phyloP scores from a whole-genome alignment of 2,113 vertebrate species.

The Solea solea region DNA sequence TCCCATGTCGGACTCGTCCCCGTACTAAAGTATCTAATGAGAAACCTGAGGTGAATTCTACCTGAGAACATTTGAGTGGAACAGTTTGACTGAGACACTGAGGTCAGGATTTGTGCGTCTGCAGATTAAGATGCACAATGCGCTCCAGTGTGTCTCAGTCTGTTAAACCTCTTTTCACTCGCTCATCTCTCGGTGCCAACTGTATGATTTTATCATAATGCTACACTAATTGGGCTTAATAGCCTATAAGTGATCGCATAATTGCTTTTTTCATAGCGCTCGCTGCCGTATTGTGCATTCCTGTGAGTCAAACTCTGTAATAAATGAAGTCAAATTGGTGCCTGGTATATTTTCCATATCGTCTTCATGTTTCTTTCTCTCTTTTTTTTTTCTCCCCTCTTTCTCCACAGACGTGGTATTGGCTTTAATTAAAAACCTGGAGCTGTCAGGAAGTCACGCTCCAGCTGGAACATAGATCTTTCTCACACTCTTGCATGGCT shows the following conservation, averaged over 20 bases:
- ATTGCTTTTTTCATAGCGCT: slow-evolving; percentile 61
- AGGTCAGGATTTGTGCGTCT: no score
- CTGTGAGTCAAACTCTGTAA: slow-evolving; percentile 67
- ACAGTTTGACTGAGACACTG: no score
- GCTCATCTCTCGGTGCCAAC: slow-evolving; percentile 42
- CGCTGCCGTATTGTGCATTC: slow-evolving; percentile 57
- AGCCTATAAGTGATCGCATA: slow-evolving; percentile 72
- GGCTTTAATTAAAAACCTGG: slow-evolving; percentile 78
- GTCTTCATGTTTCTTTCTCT: slow-evolving; percentile 17
- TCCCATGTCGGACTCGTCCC: no score
- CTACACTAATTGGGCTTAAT: slow-evolving; percentile 62
- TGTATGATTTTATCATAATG: slow-evolving; percentile 69
- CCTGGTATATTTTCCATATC: slow-evolving; percentile 57
- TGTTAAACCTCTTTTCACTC: slow-evolving; percentile 14
- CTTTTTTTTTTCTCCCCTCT: neutral
- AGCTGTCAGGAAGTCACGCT: slow-evolving; percentile 77
- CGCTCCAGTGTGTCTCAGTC: slow-evolving; percentile 29
- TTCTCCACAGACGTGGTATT: slow-evolving; percentile 17
- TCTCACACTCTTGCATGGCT: slow-evolving; percentile 71
- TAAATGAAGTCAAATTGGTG: slow-evolving; percentile 52
- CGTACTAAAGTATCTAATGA: no score
- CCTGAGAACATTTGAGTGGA: no score
- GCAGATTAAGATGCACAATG: slow-evolving; percentile 29
- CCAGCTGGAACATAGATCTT: slow-evolving; percentile 74
- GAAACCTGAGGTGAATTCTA: no score